Evolutionary conservation across 2,797 vertebrate genomes (phyloP), one percentile per base, ranked within the genome.

Genomic region (Simalia tracyae): DNA sequence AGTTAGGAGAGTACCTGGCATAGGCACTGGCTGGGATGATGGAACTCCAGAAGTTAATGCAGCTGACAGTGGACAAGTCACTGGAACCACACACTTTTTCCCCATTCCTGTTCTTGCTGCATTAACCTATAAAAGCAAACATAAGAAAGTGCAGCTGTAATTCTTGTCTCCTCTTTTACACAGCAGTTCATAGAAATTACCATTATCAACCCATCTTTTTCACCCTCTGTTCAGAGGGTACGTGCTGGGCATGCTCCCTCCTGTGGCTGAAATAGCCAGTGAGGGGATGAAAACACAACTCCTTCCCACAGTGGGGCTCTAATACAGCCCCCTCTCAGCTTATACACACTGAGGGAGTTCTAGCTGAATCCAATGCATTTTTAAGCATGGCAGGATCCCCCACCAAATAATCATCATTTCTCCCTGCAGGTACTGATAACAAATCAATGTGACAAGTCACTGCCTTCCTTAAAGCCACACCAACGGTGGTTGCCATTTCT

Each of bases 61-160:
- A 28, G 98, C 93, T 63, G 98, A 97, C 96, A 97, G 19, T 89
- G 98, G 98, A 95, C 98, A 97, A 63, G 98, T 97, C 57, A 96
- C 97, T 22, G 98, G 97, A 96, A 97, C 94, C 93, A 97, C 92
- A 92, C 97, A 97, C 91, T 97, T 96, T 91, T 87, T 97, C 96
- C 97, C 97, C 95, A 97, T 22, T 96, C 96, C 97, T 42, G 95
- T 96, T 94, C 96, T 96, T 94, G 97, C 96, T 89, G 96, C 96
- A 96, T 97, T 98, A 94, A 98, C 98, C 99, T 99, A 97, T 22
- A 96, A 95, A 95, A 92, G 96, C 94, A 97, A 93, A 95, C 94
- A 96, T 66, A 97, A 95, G 94, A 36, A 95, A 95, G 91, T 54
- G 86, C 92, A 26, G 93, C 94, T 94, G 90, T 88, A 66, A 94